Evolutionary conservation across 2,888 invertebrate species (phyloP).

Genomic region (Amitus sp.): DNA sequence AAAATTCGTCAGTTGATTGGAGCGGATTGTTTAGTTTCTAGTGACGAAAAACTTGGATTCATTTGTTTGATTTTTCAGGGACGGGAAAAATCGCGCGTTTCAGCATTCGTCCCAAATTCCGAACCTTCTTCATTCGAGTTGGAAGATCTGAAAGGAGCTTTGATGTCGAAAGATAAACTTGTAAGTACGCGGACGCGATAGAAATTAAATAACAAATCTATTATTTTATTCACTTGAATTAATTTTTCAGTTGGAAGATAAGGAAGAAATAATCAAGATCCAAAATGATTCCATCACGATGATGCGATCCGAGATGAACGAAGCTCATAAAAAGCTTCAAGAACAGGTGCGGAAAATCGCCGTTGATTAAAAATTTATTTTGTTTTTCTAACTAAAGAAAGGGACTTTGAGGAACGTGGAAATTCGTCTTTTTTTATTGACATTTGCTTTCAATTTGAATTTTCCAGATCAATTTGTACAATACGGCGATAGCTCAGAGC

Average conservation of each 20-base stretch:
- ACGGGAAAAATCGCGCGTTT: too few relatives aligned
- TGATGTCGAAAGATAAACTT: slow-evolving; percentile 58
- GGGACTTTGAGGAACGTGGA: too few relatives aligned
- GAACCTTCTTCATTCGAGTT: slow-evolving; percentile 49
- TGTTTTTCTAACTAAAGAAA: too few relatives aligned
- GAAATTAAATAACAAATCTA: too few relatives aligned
- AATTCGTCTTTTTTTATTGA: neutral
- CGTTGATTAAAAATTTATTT: too few relatives aligned
- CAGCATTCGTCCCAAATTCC: too few relatives aligned
- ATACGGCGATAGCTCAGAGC: slow-evolving; percentile 47
- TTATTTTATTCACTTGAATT: neutral
- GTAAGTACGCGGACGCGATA: too few relatives aligned
- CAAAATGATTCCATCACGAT: slow-evolving; percentile 58
- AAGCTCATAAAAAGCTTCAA: slow-evolving; percentile 55
- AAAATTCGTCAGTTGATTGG: slow-evolving; percentile 43
- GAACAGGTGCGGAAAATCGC: slow-evolving; percentile 50
- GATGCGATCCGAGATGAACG: slow-evolving; percentile 56
- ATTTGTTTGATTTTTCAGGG: neutral
- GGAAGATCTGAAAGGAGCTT: slow-evolving; percentile 51
- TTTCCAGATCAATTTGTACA: slow-evolving; percentile 55
- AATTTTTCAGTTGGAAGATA: slow-evolving; percentile 53
- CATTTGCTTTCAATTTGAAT: slow-evolving; percentile 9
- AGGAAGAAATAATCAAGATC: slow-evolving; percentile 58
- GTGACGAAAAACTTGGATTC: neutral
- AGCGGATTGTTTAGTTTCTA: slow-evolving; percentile 1